Base-by-base conservation (phyloP, 2,888 invertebrate genomes). In the Xestia xanthographa region DNA sequence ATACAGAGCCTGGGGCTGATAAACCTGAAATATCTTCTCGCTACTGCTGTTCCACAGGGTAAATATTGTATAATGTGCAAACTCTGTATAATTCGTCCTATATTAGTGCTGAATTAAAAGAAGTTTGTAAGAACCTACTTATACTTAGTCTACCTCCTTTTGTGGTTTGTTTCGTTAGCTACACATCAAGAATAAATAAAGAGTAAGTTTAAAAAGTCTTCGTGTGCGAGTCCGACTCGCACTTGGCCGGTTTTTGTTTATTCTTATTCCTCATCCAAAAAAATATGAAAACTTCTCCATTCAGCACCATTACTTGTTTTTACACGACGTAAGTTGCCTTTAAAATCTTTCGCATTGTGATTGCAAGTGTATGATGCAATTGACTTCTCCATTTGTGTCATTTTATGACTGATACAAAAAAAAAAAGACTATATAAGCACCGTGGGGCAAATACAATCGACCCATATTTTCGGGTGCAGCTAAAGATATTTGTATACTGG, bases 401-500 rank as follows among this genome's bases (percentile, higher is more conserved):
- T 58, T 29, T 26, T 26, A 58, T 58, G n/a, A 26, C n/a, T 71
- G 34, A 20, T 12, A 53, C 5, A 50, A 29, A 11, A 26, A 29
- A 11, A 26, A 1, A 60, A 4, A 56, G 12, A 12, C 11, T 45
- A 58, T 38, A 74, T 20, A 26, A 5, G 29, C 5, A 22, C 6
- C n/a, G 5, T n/a, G 50, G 8, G 26, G n/a, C 29, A 62, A 34
- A n/a, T 48, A 41, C 56, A 72, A 34, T 65, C 48, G 48, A 20
- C 22, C 41, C 41, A 29, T 43, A 45, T 60, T 45, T 76, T 70
- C 38, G 29, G 34, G 26, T 62, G 43, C 72, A 62, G 34, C 12
- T 72, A 29, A 63, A 60, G 41, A 50, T 60, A 71, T 70, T 72
- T 8, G 29, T 48, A 4, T 8, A 68, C 75, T 34, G 0, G 79